These are phyloP conservation scores for Glossosoma conforme DNA, from an alignment of 1,140 invertebrate species.

Conservation along the genomic window DNA sequence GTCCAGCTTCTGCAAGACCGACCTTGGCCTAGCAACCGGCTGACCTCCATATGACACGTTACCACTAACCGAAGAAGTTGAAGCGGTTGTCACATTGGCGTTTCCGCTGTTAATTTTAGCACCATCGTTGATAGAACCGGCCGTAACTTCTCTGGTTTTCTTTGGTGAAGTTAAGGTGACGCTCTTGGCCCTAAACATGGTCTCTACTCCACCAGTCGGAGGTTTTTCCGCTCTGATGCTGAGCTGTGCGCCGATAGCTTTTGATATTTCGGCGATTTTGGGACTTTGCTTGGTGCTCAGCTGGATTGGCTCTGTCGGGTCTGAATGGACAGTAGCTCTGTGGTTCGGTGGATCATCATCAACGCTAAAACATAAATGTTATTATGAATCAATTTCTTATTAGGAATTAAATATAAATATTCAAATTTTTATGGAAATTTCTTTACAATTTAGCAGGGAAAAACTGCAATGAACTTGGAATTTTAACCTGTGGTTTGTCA, in stretches of 20 bases:
- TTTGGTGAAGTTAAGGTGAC: too few species aligned
- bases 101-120: constrained; percentile 19
- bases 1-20: constrained; percentile 36
- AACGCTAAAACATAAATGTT: constrained; percentile 34
- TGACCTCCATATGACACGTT: too few species aligned
- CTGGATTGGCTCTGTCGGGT: constrained; percentile 17
- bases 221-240: constrained; percentile 39
- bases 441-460: too few species aligned
- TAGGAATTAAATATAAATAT: too few species aligned
- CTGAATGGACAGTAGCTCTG: constrained; percentile 4
- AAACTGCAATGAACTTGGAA: too few species aligned
- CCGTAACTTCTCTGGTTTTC: constrained; percentile 34
- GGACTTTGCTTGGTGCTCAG: constrained; percentile 34
- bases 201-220: constrained; percentile 38
- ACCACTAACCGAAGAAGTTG: constrained; percentile 1
- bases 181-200: constrained; percentile 38
- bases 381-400: too few species aligned
- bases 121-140: constrained; percentile 33
- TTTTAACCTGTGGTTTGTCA: too few species aligned
- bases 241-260: constrained; percentile 43
- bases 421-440: too few species aligned
- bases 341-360: constrained; percentile 19
- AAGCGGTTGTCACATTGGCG: neutral
- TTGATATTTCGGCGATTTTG: constrained; percentile 44
- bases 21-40: constrained; percentile 36